phyloP scores from a whole-genome alignment of 2,113 vertebrate genomes.

The Syngnathus typhle region DNA sequence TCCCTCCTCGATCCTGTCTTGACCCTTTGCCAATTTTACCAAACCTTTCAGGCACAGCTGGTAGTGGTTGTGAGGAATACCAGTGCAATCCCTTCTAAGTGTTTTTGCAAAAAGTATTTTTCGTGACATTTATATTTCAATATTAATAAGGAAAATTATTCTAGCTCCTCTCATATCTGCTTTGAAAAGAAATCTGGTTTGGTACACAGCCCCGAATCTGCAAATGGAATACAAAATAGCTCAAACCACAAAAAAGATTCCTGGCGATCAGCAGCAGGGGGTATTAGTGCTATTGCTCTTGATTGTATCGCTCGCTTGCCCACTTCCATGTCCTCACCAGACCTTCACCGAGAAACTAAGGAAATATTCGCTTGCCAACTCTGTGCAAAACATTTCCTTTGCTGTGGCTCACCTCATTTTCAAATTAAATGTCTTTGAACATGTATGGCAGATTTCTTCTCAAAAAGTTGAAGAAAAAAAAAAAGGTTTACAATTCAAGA shows the following conservation, averaged over 20 bases:
- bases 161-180: neutral
- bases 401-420: neutral
- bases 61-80: conserved; percentile 69
- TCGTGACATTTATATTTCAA: neutral
- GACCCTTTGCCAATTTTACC: conserved; percentile 59
- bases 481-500: neutral
- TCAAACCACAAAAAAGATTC: conserved; percentile 1
- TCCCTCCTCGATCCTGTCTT: conserved; percentile 32
- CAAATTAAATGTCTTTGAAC: neutral
- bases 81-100: conserved; percentile 44
- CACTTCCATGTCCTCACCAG: neutral
- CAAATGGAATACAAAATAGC: conserved; percentile 3
- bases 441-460: neutral
- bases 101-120: conserved; percentile 21
- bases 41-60: conserved; percentile 68
- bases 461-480: neutral
- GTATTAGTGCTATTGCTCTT: neutral
- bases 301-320: conserved; percentile 1
- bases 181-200: neutral
- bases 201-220: neutral
- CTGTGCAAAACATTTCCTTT: neutral
- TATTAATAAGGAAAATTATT: neutral
- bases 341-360: neutral
- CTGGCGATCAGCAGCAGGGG: conserved; percentile 5
- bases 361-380: conserved; percentile 1